Percentiles rank a stretch among this genome's conserved stretches.
phyloP scores from a whole-genome alignment of 2,113 vertebrate genomes.

The Brachionichthys hirsutus region DNA sequence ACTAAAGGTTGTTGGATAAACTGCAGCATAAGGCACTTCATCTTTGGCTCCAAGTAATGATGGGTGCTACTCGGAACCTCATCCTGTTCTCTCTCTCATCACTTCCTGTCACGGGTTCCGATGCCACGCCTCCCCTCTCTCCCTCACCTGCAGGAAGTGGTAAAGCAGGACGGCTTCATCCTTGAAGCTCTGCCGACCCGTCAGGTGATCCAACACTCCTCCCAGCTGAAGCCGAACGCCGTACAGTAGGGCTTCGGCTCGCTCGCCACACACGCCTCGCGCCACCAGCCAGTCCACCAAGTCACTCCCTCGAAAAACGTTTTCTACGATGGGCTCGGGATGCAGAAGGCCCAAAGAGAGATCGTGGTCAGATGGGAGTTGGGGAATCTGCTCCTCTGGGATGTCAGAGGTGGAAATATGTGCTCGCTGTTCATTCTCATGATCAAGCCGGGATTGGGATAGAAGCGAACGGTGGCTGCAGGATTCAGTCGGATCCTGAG shows the following conservation, averaged over 20 bases:
- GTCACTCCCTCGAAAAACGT: slow-evolving; percentile 82
- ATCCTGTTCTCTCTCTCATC: not conserved
- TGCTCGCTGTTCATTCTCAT: not conserved
- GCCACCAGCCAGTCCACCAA: slow-evolving; percentile 87
- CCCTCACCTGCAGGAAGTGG: slow-evolving; percentile 59
- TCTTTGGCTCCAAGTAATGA: not conserved
- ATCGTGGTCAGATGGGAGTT: not conserved
- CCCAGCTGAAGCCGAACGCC: slow-evolving; percentile 81
- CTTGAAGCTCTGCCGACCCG: slow-evolving; percentile 77
- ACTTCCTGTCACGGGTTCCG: no score
- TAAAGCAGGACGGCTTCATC: slow-evolving; percentile 80
- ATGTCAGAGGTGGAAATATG: not conserved
- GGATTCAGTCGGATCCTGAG: not conserved
- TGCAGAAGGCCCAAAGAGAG: not conserved
- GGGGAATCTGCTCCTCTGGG: slow-evolving; percentile 4
- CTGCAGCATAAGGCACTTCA: slow-evolving; percentile 35
- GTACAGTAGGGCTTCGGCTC: slow-evolving; percentile 80
- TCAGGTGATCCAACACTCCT: slow-evolving; percentile 78
- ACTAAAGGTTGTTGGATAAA: not conserved
- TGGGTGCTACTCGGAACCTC: not conserved
- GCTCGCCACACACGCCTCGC: slow-evolving; percentile 81
- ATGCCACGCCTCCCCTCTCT: not conserved
- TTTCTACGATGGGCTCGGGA: not conserved
- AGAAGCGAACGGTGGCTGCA: not conserved
- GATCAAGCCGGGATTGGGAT: not conserved